phyloP scores from a whole-genome alignment of 53 echinoderm and acorn worm genomes.

The Echinometra lucunter region DNA sequence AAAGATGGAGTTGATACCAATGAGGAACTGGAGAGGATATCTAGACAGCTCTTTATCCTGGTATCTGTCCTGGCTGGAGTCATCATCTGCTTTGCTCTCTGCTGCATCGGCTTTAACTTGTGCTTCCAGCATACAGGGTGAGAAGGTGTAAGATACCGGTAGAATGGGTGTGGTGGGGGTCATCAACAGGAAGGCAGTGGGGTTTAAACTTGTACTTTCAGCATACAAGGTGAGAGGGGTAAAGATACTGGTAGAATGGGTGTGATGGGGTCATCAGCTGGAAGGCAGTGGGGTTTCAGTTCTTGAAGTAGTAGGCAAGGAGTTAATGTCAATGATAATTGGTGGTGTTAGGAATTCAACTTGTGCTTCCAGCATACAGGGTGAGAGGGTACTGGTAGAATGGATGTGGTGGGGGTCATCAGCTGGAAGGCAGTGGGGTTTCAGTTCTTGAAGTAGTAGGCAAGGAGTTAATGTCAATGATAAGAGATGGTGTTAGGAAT shows the following conservation, averaged over 20 bases:
- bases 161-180: not conserved
- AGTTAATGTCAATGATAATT: no score
- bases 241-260: not conserved
- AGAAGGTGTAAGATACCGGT: not conserved
- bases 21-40: constrained; percentile 78
- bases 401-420: not conserved
- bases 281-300: no score
- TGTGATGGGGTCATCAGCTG: no score
- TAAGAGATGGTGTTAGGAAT: no score
- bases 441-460: no score
- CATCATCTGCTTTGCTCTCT: constrained; percentile 86
- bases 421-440: not conserved
- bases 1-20: constrained; percentile 86
- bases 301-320: no score
- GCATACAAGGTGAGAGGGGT: constrained; percentile 79
- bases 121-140: constrained; percentile 91
- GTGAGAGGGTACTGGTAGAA: constrained; percentile 66
- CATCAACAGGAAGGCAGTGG: not conserved
- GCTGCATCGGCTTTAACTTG: constrained; percentile 89
- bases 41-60: constrained; percentile 84
- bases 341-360: no score
- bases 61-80: constrained; percentile 86
- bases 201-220: constrained; percentile 85
- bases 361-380: constrained; percentile 88
- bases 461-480: no score